Evolutionary conservation across 2,888 invertebrate genomes (phyloP), one percentile per base, ranked within the genome.

Genomic region (Eristalinus sepulchralis): DNA sequence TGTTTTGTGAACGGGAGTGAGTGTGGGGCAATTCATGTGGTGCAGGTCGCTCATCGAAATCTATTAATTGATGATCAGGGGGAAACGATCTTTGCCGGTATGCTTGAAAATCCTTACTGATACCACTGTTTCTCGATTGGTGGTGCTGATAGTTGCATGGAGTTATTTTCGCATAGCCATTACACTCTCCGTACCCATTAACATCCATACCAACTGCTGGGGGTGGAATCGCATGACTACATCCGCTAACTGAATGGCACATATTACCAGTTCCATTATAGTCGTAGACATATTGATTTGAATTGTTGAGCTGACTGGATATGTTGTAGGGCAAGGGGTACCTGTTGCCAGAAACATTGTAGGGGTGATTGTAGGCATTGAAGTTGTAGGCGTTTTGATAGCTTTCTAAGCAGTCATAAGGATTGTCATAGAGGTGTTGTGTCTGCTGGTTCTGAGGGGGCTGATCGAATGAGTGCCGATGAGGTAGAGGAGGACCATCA

Each of bases 401-500:
- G 2, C 90, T 91, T 66, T 92, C 93, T 53, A 91, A 88, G 71
- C 91, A 92, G 88, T 93, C 92, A 82, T 91, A 92, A 2, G 91
- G 90, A 11, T 90, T 88, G 82, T 92, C 92, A 88, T 92, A 92
- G 13, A 91, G 83, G 73, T 91, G 85, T 47, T 77, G 88, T 2
- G 83, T 79, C 36, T 89, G 89, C 13, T 88, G 89, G 17, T 86
- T 88, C 33, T 88, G 88, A 55, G 90, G 91, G 53, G 92, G 92
- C 82, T 93, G 92, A 88, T 93, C 93, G 60, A 93, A 92, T 0
- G 93, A 93, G 82, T 92, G 92, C 0, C 93, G 91, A 88, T 92
- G 92, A 3, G 92, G 91, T 77, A 91, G 81, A 11, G 84, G 83
- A 17, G 83, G 82, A 0, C 88, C 88, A 27, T 83, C 87, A 33